Percentiles rank a stretch among this genome's conserved stretches.
These are phyloP conservation scores for Pogona vitticeps DNA, from an alignment of 2,113 vertebrate genomes.

Conservation along the genomic window DNA sequence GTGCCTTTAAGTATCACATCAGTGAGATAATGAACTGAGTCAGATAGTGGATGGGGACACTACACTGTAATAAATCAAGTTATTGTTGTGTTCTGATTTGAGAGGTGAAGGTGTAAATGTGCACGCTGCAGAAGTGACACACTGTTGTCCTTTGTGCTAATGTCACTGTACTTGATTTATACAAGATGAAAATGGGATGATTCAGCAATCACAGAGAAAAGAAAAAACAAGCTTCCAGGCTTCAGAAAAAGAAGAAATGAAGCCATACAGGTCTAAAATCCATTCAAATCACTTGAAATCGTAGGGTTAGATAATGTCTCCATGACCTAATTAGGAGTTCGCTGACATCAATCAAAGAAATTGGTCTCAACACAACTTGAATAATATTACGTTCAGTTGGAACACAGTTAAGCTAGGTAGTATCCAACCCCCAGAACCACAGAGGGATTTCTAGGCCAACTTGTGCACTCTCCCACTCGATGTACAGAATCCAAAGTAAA, in stretches of 20 bases:
- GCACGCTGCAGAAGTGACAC: background rate
- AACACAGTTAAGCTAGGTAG: no score
- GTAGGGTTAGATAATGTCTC: background rate
- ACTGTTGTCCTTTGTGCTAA: background rate
- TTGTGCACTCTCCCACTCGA: no score
- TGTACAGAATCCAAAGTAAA: no score
- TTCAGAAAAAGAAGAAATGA: background rate
- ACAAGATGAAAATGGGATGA: background rate
- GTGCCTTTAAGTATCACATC: background rate
- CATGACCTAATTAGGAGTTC: no score
- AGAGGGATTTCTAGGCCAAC: no score
- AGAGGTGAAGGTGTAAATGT: background rate
- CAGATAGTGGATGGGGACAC: background rate
- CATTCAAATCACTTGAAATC: background rate
- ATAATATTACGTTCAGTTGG: no score
- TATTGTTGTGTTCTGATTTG: background rate
- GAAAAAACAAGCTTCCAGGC: background rate
- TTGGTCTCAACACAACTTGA: no score
- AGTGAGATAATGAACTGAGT: background rate
- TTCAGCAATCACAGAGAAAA: background rate
- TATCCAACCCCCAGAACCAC: no score
- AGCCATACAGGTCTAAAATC: background rate
- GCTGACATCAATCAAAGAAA: no score
- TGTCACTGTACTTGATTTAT: constrained; percentile 7
- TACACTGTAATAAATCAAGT: background rate